A percentile compares a stretch with the other conserved stretches of the same genome.
Evolutionary conservation across 53 echinoderm and acorn worm genomes (phyloP).

Genomic region (Holothuria scabra): DNA sequence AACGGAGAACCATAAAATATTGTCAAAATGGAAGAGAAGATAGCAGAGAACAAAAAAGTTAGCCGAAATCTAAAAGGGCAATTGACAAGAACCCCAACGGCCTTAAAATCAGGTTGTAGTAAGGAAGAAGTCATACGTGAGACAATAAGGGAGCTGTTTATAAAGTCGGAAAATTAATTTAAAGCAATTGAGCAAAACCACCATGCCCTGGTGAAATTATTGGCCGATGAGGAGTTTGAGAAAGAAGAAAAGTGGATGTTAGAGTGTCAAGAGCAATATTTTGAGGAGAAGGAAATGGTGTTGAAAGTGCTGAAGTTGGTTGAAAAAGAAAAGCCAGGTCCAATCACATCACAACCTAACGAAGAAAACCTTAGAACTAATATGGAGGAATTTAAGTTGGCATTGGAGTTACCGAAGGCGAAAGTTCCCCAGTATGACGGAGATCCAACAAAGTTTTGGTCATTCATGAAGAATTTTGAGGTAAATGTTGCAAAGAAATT

Average conservation of each 20-base stretch:
- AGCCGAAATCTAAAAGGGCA: constrained; percentile 19
- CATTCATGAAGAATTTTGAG: constrained; percentile 29
- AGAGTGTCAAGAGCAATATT: constrained; percentile 19
- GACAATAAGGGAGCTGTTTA: background rate
- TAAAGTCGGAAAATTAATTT: background rate
- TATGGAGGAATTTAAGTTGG: constrained; percentile 10
- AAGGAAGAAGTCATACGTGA: background rate
- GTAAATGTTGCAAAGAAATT: constrained; percentile 31
- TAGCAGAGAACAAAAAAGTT: background rate
- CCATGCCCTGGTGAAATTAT: background rate
- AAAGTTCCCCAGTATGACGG: constrained; percentile 8
- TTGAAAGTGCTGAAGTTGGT: background rate
- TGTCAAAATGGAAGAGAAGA: constrained; percentile 10
- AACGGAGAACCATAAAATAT: background rate
- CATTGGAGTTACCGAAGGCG: constrained; percentile 29
- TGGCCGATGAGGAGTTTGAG: constrained; percentile 1
- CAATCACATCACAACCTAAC: background rate
- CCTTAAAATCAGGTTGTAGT: background rate
- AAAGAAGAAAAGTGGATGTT: constrained; percentile 36
- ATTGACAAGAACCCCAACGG: background rate
- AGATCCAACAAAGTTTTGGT: constrained; percentile 26
- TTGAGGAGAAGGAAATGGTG: background rate
- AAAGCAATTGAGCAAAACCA: background rate
- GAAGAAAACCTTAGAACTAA: background rate
- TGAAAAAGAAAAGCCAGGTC: background rate